A percentile compares a stretch with the other conserved stretches of the same genome.
phyloP scores from a whole-genome alignment of 2,113 vertebrate genomes.

The Noturus placidus region DNA sequence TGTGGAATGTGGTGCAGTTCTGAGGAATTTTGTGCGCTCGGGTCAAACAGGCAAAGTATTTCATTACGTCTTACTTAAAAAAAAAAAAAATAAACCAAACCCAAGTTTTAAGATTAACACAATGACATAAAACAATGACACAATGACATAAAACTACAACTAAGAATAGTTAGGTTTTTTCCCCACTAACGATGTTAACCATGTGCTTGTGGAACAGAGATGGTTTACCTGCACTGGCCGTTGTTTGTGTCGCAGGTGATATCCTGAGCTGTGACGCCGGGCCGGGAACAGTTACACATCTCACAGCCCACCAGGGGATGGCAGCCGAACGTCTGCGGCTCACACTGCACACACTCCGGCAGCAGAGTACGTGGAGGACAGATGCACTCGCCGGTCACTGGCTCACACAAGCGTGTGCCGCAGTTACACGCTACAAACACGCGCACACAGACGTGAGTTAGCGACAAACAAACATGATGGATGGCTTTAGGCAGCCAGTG shows the following conservation, averaged over 20 bases:
- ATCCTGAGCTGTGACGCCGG: conserved; percentile 74
- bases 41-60: conserved; percentile 13
- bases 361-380: conserved; percentile 87
- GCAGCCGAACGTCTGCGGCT: conserved; percentile 91
- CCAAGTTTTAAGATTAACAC: not conserved
- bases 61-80: too few relatives aligned
- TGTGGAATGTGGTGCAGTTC: conserved; percentile 47
- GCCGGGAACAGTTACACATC: conserved; percentile 88
- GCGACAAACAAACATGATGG: not conserved
- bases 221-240: conserved; percentile 88
- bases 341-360: conserved; percentile 84
- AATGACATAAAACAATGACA: not conserved
- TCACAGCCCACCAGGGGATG: conserved; percentile 92
- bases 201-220: not conserved
- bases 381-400: conserved; percentile 86
- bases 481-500: not conserved
- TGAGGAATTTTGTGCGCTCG: conserved; percentile 32
- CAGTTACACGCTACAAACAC: conserved; percentile 85
- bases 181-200: not conserved
- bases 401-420: conserved; percentile 83
- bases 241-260: conserved; percentile 80
- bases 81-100: not conserved
- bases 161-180: not conserved
- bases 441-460: not conserved
- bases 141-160: not conserved